Evolutionary conservation across 2,888 invertebrate species (phyloP), one percentile per base, ranked within the genome.

Genomic region (Gerosis bhagava): DNA sequence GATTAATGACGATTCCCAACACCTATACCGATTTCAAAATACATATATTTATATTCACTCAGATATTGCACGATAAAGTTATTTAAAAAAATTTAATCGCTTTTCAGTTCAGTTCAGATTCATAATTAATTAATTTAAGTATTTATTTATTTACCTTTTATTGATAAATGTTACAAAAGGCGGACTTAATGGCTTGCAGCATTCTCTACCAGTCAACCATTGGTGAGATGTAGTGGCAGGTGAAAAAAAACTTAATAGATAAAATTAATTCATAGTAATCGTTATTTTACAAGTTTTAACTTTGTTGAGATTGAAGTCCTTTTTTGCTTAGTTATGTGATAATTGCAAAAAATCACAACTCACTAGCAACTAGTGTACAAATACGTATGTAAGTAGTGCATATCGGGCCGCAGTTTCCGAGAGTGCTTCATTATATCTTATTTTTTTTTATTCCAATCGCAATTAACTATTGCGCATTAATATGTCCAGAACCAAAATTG

Each of bases 361-460:
- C 37, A 13, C 22, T 17, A 15, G 16, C 10, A 28, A 11, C 11
- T n/a, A n/a, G n/a, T n/a, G n/a, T n/a, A n/a, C n/a, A n/a, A n/a
- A n/a, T n/a, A n/a, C n/a, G n/a, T 24, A 7, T 22, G 22, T 32
- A 32, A 31, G 12, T 7, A 12, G 21, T 25, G 26, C 29, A 37
- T 46, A 46, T 25, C 39, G 32, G 46, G 46, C 24, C 46, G 36
- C 46, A 46, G 26, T 32, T 39, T 46, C 46, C 46, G 46, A 46
- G 19, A 46, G 39, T 6, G 16, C 46, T 46, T 19, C 32, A 46
- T 31, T 46, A 46, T 32, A 31, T 39, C 45, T 45, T 37, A 37
- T 37, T 45, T 45, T 37, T 45, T 45, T 45, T 45, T 45, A 45
- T 24, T 37, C 13, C 2, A 19, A 32, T 45, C 37, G 45, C 45